Evolutionary conservation across 2,113 vertebrate genomes (phyloP).

Genomic region (Salvelinus sp.): DNA sequence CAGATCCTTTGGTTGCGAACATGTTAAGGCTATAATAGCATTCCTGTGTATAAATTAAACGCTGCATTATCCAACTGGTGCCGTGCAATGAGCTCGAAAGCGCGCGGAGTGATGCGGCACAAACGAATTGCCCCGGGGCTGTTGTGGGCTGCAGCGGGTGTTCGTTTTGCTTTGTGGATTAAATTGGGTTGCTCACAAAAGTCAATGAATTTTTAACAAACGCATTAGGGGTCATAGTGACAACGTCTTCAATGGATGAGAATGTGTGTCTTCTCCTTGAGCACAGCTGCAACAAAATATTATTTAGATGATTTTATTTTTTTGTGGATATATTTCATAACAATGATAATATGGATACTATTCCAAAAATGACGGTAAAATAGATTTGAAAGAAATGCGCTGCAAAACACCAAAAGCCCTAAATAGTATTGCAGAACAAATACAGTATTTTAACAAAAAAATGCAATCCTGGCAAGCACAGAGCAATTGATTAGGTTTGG

Average conservation of each 20-base stretch:
- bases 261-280: no score
- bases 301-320: no score
- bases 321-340: neutral
- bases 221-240: neutral
- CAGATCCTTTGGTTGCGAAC: neutral
- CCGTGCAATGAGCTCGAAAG: no score
- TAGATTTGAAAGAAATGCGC: neutral
- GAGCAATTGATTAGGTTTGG: neutral
- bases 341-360: neutral
- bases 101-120: slow-evolving; percentile 43
- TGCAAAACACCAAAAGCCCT: neutral
- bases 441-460: neutral
- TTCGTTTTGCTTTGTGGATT: slow-evolving; percentile 21
- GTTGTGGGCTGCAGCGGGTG: slow-evolving; percentile 42
- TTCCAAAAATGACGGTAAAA: neutral
- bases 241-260: neutral
- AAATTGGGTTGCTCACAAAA: slow-evolving; percentile 1
- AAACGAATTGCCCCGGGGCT: slow-evolving; percentile 53
- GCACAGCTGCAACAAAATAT: no score
- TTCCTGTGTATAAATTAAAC: no score
- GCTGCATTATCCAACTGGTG: neutral
- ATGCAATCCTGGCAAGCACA: neutral
- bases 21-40: neutral
- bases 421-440: neutral
- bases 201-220: slow-evolving; percentile 5